Evolutionary conservation across 2,113 vertebrate genomes (phyloP).

Genomic region (Carassius carassius): DNA sequence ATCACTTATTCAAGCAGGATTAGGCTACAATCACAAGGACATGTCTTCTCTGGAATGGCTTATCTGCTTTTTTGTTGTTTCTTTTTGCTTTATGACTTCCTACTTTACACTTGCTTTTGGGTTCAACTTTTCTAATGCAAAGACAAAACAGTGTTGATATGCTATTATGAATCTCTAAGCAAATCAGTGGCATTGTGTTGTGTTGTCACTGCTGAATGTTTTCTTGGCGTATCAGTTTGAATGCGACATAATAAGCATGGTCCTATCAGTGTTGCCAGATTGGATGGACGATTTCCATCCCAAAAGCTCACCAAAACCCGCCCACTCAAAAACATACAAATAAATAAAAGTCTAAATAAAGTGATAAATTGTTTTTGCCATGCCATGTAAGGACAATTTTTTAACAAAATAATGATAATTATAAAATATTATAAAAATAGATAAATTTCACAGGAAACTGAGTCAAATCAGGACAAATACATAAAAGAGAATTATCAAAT

Average conservation of each 20-base stretch:
- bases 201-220: not conserved
- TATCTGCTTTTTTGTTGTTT: slow-evolving; percentile 5
- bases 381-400: not conserved
- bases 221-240: not conserved
- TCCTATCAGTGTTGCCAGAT: not conserved
- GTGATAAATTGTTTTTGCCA: not conserved
- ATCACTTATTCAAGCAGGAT: slow-evolving; percentile 15
- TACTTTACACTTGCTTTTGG: not conserved
- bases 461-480: not conserved
- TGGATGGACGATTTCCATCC: not conserved
- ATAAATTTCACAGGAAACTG: not conserved
- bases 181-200: not conserved
- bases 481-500: not conserved
- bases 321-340: not conserved
- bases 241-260: not conserved
- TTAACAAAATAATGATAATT: not conserved
- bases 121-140: not conserved
- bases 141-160: not conserved
- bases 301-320: not conserved
- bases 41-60: slow-evolving; percentile 28
- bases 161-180: too few species aligned
- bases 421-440: not conserved
- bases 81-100: slow-evolving; percentile 13
- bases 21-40: slow-evolving; percentile 11
- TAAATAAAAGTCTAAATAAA: not conserved